phyloP scores from a whole-genome alignment of 2,888 invertebrate species.

The Trichacis sp. region DNA sequence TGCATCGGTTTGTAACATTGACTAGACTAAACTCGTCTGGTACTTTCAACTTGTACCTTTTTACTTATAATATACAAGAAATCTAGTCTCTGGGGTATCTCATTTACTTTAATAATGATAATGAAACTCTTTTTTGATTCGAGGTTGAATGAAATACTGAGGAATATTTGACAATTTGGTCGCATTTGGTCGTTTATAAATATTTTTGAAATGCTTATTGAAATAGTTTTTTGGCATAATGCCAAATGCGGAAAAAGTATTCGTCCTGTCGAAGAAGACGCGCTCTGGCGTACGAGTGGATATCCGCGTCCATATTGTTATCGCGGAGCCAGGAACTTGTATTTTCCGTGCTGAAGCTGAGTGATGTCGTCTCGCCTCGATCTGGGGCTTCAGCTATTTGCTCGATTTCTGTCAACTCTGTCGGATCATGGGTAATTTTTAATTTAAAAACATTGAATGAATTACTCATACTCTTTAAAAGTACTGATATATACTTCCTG shows the following conservation, averaged over 20 bases:
- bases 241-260: conserved; percentile 96
- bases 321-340: conserved; percentile 94
- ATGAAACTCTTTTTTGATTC: conserved; percentile 22
- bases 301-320: conserved; percentile 94
- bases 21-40: conserved; percentile 32
- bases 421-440: too few species aligned
- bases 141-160: conserved; percentile 13
- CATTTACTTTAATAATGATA: conserved; percentile 19
- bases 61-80: conserved; percentile 13
- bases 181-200: conserved; percentile 1
- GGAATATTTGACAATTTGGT: background rate
- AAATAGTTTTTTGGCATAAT: conserved; percentile 80
- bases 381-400: conserved; percentile 78
- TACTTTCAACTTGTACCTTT: conserved; percentile 24
- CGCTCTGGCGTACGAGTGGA: conserved; percentile 89
- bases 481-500: too few species aligned
- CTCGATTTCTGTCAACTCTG: conserved; percentile 70
- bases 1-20: conserved; percentile 17
- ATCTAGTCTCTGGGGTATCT: conserved; percentile 23
- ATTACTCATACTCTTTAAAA: too few species aligned
- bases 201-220: conserved; percentile 73
- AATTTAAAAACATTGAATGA: too few species aligned
- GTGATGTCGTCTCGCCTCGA: conserved; percentile 79
- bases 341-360: conserved; percentile 88
- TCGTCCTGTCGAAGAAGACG: conserved; percentile 87